A percentile compares a stretch with the other conserved stretches of the same genome.
phyloP scores from a whole-genome alignment of 2,888 invertebrate species.

The Volucella bombylans region DNA sequence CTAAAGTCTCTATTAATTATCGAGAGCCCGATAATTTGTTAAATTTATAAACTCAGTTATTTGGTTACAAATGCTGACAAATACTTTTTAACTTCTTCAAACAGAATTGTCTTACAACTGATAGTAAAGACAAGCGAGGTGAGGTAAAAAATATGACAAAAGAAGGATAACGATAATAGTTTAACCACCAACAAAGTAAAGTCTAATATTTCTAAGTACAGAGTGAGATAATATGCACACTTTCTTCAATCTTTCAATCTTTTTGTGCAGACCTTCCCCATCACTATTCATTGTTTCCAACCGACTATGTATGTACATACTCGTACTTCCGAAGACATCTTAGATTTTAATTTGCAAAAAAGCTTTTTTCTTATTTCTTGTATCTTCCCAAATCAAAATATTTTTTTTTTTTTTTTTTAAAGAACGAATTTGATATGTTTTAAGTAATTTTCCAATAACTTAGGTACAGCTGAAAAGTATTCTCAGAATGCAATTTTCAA shows the following conservation, averaged over 20 bases:
- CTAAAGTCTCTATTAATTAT: too few species aligned
- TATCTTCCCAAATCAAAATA: conserved; percentile 1
- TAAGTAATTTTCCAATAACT: conserved; percentile 12
- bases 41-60: too few species aligned
- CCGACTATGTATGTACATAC: conserved; percentile 44
- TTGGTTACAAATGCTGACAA: too few species aligned
- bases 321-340: conserved; percentile 14
- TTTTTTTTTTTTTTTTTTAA: neutral
- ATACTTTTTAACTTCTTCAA: too few species aligned
- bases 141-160: neutral
- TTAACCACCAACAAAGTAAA: neutral
- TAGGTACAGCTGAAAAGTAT: conserved; percentile 80
- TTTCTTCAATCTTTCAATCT: neutral
- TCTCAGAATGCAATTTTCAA: conserved; percentile 90
- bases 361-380: conserved; percentile 40
- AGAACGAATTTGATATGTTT: conserved; percentile 1
- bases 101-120: too few species aligned
- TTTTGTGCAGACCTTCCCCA: conserved; percentile 5
- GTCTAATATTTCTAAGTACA: neutral
- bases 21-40: too few species aligned
- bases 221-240: conserved; percentile 13
- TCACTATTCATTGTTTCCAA: conserved; percentile 36
- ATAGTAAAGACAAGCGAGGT: too few species aligned
- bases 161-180: neutral
- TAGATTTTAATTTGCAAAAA: conserved; percentile 48